Conservation (phyloP, 2,888 invertebrate genomes). For the Hypselothyrea guttata region DNA sequence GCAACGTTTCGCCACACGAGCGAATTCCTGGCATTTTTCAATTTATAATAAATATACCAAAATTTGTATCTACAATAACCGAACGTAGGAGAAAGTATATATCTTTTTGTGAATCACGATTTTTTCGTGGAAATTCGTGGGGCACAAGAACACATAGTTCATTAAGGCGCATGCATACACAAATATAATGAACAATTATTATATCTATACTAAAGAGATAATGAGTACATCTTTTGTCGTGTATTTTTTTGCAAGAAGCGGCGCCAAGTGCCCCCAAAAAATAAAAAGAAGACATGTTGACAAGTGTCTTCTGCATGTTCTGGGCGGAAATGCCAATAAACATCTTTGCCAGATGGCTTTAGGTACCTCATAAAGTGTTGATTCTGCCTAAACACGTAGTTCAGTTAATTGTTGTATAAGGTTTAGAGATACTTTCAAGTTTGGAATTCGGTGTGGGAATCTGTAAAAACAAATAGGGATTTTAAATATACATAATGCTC, state of each 20-base stretch:
- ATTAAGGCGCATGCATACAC: not conserved
- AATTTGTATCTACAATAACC: slow-evolving; percentile 14
- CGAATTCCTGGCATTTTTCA: slow-evolving; percentile 42
- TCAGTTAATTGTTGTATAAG: not conserved
- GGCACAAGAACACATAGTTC: slow-evolving; percentile 18
- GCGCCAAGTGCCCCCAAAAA: slow-evolving; percentile 52
- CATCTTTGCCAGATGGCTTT: slow-evolving; percentile 31
- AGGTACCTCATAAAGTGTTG: slow-evolving; percentile 42
- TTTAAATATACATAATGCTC: no score
- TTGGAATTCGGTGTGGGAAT: no score
- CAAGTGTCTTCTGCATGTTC: slow-evolving; percentile 41
- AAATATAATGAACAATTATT: slow-evolving; percentile 9
- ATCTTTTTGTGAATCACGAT: slow-evolving; percentile 38
- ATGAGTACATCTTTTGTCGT: slow-evolving; percentile 9
- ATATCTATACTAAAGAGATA: slow-evolving; percentile 17
- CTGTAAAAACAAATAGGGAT: no score
- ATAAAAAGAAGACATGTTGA: slow-evolving; percentile 38
- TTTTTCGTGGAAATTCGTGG: slow-evolving; percentile 56
- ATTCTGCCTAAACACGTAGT: slow-evolving; percentile 20
- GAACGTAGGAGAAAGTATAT: slow-evolving; percentile 21
- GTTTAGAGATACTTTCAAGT: no score
- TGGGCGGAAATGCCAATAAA: slow-evolving; percentile 68
- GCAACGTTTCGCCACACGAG: slow-evolving; percentile 40
- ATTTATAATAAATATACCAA: no score
- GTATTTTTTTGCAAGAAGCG: slow-evolving; percentile 24